Conservation (phyloP, 2,888 invertebrate species). For the Calameuta idolon region DNA sequence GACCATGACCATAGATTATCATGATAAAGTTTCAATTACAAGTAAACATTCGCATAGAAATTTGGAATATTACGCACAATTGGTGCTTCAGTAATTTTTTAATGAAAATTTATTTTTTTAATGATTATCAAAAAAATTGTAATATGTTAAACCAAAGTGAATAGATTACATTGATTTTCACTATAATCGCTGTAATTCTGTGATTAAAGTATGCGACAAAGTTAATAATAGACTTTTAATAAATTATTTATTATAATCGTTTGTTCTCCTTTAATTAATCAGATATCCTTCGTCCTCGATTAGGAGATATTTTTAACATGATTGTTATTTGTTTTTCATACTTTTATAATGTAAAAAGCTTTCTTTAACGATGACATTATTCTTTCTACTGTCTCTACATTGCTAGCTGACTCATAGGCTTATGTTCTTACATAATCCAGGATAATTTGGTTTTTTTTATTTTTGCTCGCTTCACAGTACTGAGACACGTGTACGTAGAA, state of each 20-base stretch:
- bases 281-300: too few species aligned
- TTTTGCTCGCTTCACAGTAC: not conserved
- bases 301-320: too few species aligned
- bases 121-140: too few species aligned
- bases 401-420: not conserved
- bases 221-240: too few species aligned
- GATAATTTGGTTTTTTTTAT: not conserved
- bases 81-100: too few species aligned
- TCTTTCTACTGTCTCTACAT: not conserved
- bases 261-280: not conserved
- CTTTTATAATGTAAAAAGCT: not conserved
- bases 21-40: not conserved
- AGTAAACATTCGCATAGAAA: not conserved
- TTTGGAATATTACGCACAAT: not conserved
- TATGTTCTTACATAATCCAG: not conserved
- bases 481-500: not conserved
- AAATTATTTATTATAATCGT: too few species aligned
- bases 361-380: not conserved
- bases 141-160: too few species aligned
- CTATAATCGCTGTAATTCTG: too few species aligned
- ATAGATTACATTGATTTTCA: too few species aligned
- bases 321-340: not conserved
- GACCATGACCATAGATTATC: not conserved
- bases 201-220: too few species aligned
- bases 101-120: too few species aligned